A percentile compares a stretch with the other conserved stretches of the same genome.
phyloP scores from a whole-genome alignment of 2,113 vertebrate species.

The Tympanuchus pallidicinctus region DNA sequence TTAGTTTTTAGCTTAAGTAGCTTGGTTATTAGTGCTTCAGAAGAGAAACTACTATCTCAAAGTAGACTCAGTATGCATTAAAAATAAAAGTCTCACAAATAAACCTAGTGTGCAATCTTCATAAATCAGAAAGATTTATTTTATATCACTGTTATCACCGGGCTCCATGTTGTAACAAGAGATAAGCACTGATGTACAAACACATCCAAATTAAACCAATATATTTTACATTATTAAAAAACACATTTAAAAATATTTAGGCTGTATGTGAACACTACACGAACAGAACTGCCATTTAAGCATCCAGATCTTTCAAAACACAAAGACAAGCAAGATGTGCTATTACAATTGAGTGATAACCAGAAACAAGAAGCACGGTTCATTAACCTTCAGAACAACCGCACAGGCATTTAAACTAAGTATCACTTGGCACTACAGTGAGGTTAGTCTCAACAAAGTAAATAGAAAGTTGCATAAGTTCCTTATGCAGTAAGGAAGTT shows the following conservation, averaged over 20 bases:
- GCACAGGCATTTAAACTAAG: neutral
- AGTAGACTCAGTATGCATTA: neutral
- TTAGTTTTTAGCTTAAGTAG: neutral
- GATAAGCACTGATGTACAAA: neutral
- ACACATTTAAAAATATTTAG: neutral
- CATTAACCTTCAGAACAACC: neutral
- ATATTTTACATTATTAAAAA: neutral
- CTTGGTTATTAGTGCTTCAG: neutral
- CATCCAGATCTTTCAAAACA: neutral
- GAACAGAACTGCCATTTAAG: neutral
- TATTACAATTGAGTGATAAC: neutral
- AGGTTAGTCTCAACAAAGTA: neutral
- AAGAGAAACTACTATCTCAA: neutral
- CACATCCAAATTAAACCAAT: neutral
- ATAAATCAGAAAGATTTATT: neutral
- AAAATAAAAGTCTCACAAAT: constrained; percentile 2
- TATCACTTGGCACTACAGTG: neutral
- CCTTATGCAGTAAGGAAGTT: neutral
- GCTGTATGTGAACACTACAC: neutral
- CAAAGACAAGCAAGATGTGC: neutral
- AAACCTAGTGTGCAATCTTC: neutral
- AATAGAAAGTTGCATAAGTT: neutral
- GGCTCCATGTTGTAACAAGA: neutral
- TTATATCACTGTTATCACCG: neutral
- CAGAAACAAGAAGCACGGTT: neutral